Evolutionary conservation across 2,888 invertebrate genomes (phyloP).

Genomic region (Pterobdella sp.): DNA sequence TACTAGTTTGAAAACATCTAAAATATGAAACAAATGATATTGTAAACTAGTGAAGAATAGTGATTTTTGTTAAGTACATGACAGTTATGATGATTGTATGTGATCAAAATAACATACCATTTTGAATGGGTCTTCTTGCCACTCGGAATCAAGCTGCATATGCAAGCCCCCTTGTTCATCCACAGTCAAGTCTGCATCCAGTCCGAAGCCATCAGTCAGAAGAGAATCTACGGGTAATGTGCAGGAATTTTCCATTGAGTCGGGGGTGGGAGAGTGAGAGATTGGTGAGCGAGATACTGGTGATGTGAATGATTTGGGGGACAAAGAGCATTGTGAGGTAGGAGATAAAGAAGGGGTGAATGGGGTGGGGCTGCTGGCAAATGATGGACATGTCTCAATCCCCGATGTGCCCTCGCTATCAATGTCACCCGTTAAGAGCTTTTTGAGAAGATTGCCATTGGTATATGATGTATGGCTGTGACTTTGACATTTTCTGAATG

Average conservation of each 20-base stretch:
- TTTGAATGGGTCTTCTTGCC: conserved; percentile 24
- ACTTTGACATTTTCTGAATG: not conserved
- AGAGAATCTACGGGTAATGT: conserved; percentile 14
- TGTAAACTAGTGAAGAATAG: not conserved
- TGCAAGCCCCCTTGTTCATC: conserved; percentile 26
- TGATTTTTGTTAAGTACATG: not conserved
- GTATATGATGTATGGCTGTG: not conserved
- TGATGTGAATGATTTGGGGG: not conserved
- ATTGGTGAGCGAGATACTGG: not conserved
- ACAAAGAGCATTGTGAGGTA: not conserved
- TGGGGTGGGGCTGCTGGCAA: conserved; percentile 7
- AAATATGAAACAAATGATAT: not conserved
- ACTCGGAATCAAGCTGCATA: conserved; percentile 14
- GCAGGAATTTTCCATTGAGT: not conserved
- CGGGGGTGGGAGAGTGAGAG: not conserved
- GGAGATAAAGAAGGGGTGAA: not conserved
- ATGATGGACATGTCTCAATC: conserved; percentile 31
- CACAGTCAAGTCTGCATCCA: conserved; percentile 27
- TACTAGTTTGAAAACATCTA: not conserved
- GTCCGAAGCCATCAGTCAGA: conserved; percentile 30
- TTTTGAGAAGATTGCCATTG: conserved; percentile 33
- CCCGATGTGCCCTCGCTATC: conserved; percentile 32
- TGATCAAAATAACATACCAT: conserved; percentile 8
- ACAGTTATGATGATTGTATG: not conserved
- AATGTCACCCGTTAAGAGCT: conserved; percentile 37